Conservation (phyloP, 2,888 invertebrate species). For the Pheosia gnoma region DNA sequence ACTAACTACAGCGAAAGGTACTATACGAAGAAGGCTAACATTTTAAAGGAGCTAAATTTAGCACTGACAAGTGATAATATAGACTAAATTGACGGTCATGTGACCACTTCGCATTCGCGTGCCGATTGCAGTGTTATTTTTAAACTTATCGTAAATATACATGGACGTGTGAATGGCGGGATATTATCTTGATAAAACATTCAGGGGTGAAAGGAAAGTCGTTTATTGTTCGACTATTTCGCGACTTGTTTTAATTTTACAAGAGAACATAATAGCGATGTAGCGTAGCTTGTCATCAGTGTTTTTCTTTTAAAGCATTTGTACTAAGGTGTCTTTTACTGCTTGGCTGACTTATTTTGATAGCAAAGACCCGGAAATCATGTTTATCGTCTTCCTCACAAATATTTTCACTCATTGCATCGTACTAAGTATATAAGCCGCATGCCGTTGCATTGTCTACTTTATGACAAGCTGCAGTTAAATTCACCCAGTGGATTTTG, state of each 20-base stretch:
- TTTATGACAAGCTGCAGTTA: too few species aligned
- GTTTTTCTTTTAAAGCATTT: too few species aligned
- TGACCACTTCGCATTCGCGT: constrained; percentile 52
- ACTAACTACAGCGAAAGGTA: constrained; percentile 42
- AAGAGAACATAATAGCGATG: background rate
- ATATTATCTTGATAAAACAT: background rate
- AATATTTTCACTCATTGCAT: too few species aligned
- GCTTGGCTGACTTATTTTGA: too few species aligned
- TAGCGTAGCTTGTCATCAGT: too few species aligned
- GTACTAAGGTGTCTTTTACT: too few species aligned
- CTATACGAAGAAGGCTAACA: constrained; percentile 64
- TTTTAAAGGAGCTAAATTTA: constrained; percentile 74
- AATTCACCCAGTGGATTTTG: too few species aligned
- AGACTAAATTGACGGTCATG: constrained; percentile 63
- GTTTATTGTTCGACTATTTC: background rate
- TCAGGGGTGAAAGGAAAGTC: constrained; percentile 5
- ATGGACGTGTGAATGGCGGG: constrained; percentile 9
- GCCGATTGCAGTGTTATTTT: constrained; percentile 69
- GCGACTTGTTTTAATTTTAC: background rate
- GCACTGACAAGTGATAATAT: constrained; percentile 60
- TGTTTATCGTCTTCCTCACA: too few species aligned
- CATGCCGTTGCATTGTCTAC: too few species aligned
- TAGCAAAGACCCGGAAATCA: too few species aligned
- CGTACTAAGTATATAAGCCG: too few species aligned
- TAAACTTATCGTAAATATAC: constrained; percentile 50